These are phyloP conservation scores for Bucco capensis DNA, from an alignment of 2,113 vertebrate genomes.

Conservation along the genomic window DNA sequence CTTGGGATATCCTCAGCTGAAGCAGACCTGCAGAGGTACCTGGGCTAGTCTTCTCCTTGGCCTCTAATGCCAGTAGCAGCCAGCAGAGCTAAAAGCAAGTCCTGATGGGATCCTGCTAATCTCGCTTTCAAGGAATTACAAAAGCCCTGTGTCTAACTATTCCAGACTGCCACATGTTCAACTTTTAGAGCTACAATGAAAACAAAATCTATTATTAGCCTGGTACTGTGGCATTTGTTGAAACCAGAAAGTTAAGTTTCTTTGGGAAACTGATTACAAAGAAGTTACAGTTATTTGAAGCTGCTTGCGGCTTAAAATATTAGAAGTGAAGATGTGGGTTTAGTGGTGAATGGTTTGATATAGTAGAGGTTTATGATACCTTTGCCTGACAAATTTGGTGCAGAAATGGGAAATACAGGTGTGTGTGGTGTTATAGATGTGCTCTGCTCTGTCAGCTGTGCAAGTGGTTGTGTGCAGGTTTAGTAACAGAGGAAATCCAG, in stretches of 20 bases:
- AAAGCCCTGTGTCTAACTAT: not conserved
- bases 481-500: not conserved
- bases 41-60: not conserved
- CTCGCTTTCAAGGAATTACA: not conserved
- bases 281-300: not conserved
- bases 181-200: not conserved
- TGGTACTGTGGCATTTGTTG: not conserved
- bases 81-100: not conserved
- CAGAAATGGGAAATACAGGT: not conserved
- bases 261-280: not conserved
- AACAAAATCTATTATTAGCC: constrained; percentile 18
- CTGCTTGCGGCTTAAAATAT: not conserved
- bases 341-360: not conserved
- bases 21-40: not conserved
- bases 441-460: not conserved
- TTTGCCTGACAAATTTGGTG: not conserved
- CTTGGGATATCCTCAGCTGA: not conserved
- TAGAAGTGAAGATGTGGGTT: not conserved
- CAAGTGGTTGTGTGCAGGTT: not conserved
- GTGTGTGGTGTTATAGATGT: not conserved
- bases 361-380: not conserved
- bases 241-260: not conserved
- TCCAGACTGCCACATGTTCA: not conserved
- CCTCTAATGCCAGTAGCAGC: not conserved
- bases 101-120: not conserved